Conservation (phyloP, 2,888 invertebrate genomes). For the Rutpela maculata region DNA sequence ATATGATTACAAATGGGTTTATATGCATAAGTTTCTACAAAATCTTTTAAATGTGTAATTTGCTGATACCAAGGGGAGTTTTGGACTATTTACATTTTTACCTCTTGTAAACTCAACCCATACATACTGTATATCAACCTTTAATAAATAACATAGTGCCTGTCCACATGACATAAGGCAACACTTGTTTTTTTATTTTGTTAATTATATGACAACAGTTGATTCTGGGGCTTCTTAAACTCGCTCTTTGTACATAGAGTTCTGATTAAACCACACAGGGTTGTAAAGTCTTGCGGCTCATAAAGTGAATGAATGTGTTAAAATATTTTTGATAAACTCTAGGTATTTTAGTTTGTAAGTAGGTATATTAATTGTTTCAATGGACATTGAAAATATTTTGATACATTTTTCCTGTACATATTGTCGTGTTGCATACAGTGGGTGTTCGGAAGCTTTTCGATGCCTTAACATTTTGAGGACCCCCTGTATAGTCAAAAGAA, state of each 20-base stretch:
- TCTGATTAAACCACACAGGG: constrained; percentile 21
- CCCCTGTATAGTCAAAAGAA: constrained; percentile 30
- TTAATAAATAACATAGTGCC: no score
- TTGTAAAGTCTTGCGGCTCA: constrained; percentile 6
- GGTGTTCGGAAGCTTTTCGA: neutral
- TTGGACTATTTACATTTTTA: no score
- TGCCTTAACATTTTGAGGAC: constrained; percentile 19
- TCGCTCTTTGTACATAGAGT: constrained; percentile 14
- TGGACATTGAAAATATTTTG: constrained; percentile 47
- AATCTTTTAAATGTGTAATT: no score
- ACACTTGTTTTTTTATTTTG: neutral
- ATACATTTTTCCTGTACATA: constrained; percentile 44
- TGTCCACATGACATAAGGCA: neutral
- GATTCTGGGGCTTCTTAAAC: neutral
- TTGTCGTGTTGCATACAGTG: constrained; percentile 14
- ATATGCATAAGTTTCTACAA: no score
- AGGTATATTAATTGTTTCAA: constrained; percentile 12
- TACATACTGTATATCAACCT: no score
- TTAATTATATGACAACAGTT: no score
- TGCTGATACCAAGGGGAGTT: no score
- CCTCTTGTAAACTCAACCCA: no score
- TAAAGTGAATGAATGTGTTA: constrained; percentile 36
- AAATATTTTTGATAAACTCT: constrained; percentile 43
- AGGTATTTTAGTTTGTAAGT: constrained; percentile 25
- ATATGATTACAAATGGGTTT: no score